These are phyloP conservation scores for Ommatoiulus sabulosus DNA, from an alignment of 2,888 invertebrate genomes.

Conservation along the genomic window DNA sequence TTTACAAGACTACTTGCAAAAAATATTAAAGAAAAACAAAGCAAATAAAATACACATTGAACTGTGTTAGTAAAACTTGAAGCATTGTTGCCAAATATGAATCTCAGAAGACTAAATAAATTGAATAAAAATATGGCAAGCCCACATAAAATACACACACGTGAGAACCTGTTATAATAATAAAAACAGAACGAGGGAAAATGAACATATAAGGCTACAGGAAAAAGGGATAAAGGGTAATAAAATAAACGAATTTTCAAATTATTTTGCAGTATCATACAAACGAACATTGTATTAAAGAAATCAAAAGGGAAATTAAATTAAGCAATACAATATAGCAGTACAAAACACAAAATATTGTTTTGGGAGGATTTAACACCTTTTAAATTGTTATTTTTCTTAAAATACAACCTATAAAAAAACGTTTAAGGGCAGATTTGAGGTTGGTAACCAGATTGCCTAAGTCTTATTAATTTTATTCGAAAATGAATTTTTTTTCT, in stretches of 20 bases:
- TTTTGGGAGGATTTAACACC: background rate
- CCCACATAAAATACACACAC: background rate
- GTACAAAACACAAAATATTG: background rate
- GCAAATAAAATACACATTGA: conserved; percentile 22
- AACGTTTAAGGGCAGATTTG: background rate
- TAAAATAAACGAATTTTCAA: conserved; percentile 35
- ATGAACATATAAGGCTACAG: background rate
- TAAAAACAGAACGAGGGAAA: background rate
- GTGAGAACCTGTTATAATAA: background rate
- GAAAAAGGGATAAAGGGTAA: background rate
- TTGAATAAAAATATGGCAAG: conserved; percentile 26
- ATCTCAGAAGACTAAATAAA: background rate
- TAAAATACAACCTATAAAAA: background rate
- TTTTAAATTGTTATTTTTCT: background rate
- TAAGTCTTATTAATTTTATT: background rate
- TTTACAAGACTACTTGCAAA: background rate
- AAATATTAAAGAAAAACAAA: background rate
- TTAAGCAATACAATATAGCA: background rate
- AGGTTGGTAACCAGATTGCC: background rate
- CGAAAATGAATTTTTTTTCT: background rate
- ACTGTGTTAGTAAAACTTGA: conserved; percentile 36
- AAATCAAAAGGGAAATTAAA: background rate
- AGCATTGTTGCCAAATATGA: background rate
- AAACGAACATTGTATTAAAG: background rate
- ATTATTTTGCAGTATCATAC: background rate